Base-by-base conservation (phyloP, 2,113 vertebrate species). In the Callospermophilus lateralis region DNA sequence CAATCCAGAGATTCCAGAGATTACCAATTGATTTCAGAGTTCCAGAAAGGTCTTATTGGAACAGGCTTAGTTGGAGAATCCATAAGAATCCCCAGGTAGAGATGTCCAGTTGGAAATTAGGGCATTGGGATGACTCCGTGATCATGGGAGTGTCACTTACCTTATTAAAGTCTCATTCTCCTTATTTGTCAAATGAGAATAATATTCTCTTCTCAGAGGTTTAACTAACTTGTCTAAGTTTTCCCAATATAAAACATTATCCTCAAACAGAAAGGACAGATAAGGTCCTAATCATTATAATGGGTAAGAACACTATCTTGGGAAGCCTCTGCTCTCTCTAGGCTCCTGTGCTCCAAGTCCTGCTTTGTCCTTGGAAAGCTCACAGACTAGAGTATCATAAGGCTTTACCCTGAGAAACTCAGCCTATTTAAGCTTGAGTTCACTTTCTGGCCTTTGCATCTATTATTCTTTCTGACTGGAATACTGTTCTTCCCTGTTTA, bases 181-280 rank as follows among this genome's bases (percentile, higher is more conserved):
- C 30, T 84, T n/a, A 76, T 24, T 32, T 58, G 58, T 89, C 72
- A 84, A 94, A 13, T n/a, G 67, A 42, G 42, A 63, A 83, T 65
- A 65, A 84, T 68, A 77, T 16, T 78, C 48, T 32, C 48, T 77
- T 32, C 65, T 70, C 51, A 84, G 67, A 45, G 39, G 58, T 91
- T 91, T 91, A 72, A 63, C 55, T 77, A 94, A 67, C 28, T 91
- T 79, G 28, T 34, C 65, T 53, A 86, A 79, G 53, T 63, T 65
- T 39, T 5, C 53, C 65, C 65, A 95, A n/a, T 34, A 91, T 80
- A 72, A 79, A 86, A 79, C 13, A 53, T 63, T 37, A 17, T 42
- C 28, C 74, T 91, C 79, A 90, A 90, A 61, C 6, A 53, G 67
- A 53, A 34, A 70, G 37, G 84, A 85, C 1, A 34, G 88, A 53